These are phyloP conservation scores for Archips xylosteana DNA, from an alignment of 2,888 invertebrate species.

Conservation along the genomic window DNA sequence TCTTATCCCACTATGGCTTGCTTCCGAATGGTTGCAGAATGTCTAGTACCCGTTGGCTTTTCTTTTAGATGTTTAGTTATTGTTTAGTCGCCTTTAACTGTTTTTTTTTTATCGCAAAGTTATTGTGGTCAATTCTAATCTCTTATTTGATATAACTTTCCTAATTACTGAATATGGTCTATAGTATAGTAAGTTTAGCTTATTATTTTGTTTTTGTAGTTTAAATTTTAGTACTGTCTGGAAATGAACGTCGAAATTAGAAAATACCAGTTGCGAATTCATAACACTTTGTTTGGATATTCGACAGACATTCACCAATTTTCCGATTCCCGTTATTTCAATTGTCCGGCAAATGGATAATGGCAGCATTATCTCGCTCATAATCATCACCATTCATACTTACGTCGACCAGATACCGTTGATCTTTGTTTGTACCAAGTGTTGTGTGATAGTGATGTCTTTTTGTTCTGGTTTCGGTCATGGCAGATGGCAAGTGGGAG, in stretches of 20 bases:
- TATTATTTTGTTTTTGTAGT: too few relatives aligned
- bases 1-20: background rate
- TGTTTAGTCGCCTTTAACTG: too few relatives aligned
- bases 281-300: slow-evolving; percentile 7
- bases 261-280: background rate
- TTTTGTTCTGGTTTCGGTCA: slow-evolving; percentile 27
- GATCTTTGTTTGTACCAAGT: slow-evolving; percentile 30
- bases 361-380: slow-evolving; percentile 31
- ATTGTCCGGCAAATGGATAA: slow-evolving; percentile 34
- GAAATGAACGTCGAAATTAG: background rate
- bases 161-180: too few relatives aligned
- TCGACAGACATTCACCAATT: slow-evolving; percentile 29
- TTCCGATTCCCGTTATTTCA: slow-evolving; percentile 34
- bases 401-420: slow-evolving; percentile 22
- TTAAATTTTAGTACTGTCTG: background rate
- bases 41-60: background rate
- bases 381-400: slow-evolving; percentile 39
- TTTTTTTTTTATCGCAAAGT: too few relatives aligned
- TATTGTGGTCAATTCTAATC: too few relatives aligned
- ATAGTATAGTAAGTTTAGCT: too few relatives aligned
- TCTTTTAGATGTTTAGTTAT: too few relatives aligned
- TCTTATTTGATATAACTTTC: too few relatives aligned
- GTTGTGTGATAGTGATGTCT: slow-evolving; percentile 13
- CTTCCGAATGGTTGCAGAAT: background rate
- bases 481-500: slow-evolving; percentile 53